Evolutionary conservation across 2,797 vertebrate genomes (phyloP).

Genomic region (Meda fulgida): DNA sequence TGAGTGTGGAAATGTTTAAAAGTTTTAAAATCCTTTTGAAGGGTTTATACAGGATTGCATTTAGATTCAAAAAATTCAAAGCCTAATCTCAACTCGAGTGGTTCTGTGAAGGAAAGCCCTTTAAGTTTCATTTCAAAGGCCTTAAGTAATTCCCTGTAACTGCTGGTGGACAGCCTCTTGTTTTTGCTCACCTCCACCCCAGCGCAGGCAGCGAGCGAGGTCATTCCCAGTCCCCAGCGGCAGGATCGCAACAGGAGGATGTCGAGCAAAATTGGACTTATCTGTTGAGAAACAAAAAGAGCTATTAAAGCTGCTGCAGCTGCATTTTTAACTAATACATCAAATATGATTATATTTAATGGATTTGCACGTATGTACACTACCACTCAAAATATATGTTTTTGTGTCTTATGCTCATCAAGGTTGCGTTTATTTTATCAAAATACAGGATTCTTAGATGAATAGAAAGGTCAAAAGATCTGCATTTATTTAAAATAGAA

Average conservation of each 20-base stretch:
- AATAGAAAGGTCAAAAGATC: no score
- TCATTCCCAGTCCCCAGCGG: slow-evolving; percentile 95
- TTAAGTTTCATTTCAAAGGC: neutral
- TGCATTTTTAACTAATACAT: neutral
- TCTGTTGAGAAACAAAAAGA: slow-evolving; percentile 76
- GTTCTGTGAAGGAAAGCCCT: neutral
- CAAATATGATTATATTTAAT: neutral
- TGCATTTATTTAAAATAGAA: neutral
- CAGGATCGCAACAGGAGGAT: slow-evolving; percentile 89
- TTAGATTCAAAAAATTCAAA: slow-evolving; percentile 24
- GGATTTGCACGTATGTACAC: neutral
- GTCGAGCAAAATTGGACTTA: slow-evolving; percentile 84
- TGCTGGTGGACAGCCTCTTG: neutral
- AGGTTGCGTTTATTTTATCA: no score
- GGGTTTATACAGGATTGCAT: slow-evolving; percentile 15
- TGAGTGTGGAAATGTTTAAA: slow-evolving; percentile 22
- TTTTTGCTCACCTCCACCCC: slow-evolving; percentile 91
- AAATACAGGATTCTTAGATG: no score
- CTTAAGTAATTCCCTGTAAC: slow-evolving; percentile 18
- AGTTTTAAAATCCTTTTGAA: slow-evolving; percentile 29
- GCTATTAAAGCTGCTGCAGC: neutral
- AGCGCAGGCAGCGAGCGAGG: slow-evolving; percentile 91
- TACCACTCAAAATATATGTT: no score
- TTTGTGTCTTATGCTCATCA: neutral
- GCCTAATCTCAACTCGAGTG: slow-evolving; percentile 18